phyloP scores from a whole-genome alignment of 1,140 invertebrate species.

The Heliconius eleuchia region DNA sequence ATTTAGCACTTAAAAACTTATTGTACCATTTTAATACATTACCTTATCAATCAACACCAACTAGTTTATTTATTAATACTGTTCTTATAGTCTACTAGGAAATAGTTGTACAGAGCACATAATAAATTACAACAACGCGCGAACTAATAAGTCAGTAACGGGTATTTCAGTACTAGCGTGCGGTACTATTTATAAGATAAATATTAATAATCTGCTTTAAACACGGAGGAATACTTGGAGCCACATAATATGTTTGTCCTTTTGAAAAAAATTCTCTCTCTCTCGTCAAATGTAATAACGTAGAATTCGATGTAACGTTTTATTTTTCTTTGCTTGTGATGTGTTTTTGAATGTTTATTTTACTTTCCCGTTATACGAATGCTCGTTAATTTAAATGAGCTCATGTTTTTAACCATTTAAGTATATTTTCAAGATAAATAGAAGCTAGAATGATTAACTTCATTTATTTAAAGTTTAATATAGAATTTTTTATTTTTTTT shows the following conservation, averaged over 20 bases:
- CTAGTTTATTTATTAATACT: not conserved
- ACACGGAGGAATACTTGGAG: slow-evolving; percentile 22
- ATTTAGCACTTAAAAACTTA: no score
- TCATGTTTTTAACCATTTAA: not conserved
- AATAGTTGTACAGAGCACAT: not conserved
- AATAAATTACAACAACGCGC: slow-evolving; percentile 33
- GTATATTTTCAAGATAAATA: no score
- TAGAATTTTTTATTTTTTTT: not conserved
- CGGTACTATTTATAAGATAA: slow-evolving; percentile 36
- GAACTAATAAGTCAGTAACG: slow-evolving; percentile 30
- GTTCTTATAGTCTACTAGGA: not conserved
- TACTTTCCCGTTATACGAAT: not conserved
- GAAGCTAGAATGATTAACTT: no score
- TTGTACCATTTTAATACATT: no score
- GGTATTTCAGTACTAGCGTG: slow-evolving; percentile 32
- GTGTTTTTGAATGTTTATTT: slow-evolving; percentile 3
- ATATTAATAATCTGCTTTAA: slow-evolving; percentile 39
- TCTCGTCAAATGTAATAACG: slow-evolving; percentile 1
- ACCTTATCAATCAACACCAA: not conserved
- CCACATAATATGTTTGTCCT: not conserved
- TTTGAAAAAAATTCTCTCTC: not conserved
- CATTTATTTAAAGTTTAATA: not conserved
- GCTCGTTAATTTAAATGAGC: not conserved
- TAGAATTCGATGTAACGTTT: not conserved
- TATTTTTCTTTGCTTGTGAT: slow-evolving; percentile 2